Evolutionary conservation across 2,113 vertebrate species (phyloP).

Genomic region (Cephalopholis sonnerati): DNA sequence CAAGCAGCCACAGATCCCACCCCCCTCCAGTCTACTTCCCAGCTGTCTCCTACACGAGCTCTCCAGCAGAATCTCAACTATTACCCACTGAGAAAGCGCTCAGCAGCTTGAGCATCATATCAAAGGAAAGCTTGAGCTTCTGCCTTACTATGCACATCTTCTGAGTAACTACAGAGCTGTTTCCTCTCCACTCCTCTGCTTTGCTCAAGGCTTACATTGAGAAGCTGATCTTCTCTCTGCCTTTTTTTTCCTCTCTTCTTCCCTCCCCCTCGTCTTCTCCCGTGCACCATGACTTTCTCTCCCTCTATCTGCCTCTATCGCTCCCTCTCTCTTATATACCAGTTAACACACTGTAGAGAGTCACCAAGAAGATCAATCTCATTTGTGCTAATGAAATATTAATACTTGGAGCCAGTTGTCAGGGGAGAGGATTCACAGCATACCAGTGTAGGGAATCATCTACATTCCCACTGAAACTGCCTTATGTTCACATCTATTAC

Average conservation of each 20-base stretch:
- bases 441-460: slow-evolving; percentile 51
- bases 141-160: slow-evolving; percentile 82
- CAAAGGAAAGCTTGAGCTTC: slow-evolving; percentile 82
- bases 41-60: slow-evolving; percentile 53
- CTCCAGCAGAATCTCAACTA: slow-evolving; percentile 86
- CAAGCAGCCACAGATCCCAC: slow-evolving; percentile 46
- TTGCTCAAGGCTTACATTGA: slow-evolving; percentile 70
- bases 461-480: slow-evolving; percentile 38
- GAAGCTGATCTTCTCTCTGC: slow-evolving; percentile 65
- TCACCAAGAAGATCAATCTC: slow-evolving; percentile 73
- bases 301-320: slow-evolving; percentile 30
- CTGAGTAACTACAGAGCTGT: slow-evolving; percentile 80
- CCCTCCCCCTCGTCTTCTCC: slow-evolving; percentile 57
- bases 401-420: slow-evolving; percentile 61
- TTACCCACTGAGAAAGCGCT: slow-evolving; percentile 81
- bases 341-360: slow-evolving; percentile 66
- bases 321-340: slow-evolving; percentile 12
- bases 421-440: slow-evolving; percentile 65
- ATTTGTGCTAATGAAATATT: slow-evolving; percentile 81
- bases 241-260: slow-evolving; percentile 12
- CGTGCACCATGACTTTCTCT: slow-evolving; percentile 42
- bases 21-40: background rate
- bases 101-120: slow-evolving; percentile 84
- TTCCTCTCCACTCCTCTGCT: slow-evolving; percentile 59
- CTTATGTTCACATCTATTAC: slow-evolving; percentile 36